Conservation (phyloP, 2,113 vertebrate genomes). For the Gallinago media region DNA sequence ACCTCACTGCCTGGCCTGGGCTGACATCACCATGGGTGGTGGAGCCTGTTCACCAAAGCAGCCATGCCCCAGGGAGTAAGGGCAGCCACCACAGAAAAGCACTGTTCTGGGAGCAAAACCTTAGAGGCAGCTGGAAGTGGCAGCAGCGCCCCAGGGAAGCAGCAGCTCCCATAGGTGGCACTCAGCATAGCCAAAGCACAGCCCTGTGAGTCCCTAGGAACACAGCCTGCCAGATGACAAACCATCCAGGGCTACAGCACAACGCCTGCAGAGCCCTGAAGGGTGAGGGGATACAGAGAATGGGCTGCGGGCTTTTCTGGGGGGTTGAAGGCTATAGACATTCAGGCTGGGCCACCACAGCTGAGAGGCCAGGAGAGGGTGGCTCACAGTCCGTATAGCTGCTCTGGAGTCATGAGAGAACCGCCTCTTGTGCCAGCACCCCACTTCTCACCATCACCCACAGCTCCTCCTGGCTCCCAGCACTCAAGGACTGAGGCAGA, state of each 20-base stretch:
- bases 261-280: rapidly evolving
- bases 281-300: rapidly evolving
- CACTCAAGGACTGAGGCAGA: rapidly evolving
- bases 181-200: background rate
- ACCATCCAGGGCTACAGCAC: background rate
- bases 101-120: rapidly evolving
- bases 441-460: background rate
- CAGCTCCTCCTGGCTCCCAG: rapidly evolving
- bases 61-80: rapidly evolving
- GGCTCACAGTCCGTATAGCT: background rate
- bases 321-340: rapidly evolving
- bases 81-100: rapidly evolving
- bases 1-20: background rate
- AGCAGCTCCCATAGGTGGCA: background rate
- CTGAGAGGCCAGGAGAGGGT: background rate
- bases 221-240: background rate
- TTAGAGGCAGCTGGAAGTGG: background rate
- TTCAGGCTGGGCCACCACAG: background rate
- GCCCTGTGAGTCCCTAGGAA: background rate
- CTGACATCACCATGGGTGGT: rapidly evolving
- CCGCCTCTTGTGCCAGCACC: background rate
- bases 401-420: background rate
- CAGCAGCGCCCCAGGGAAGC: background rate
- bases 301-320: background rate
- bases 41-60: rapidly evolving